A percentile compares a stretch with the other conserved stretches of the same genome.
Evolutionary conservation across 2,888 invertebrate genomes (phyloP).

Genomic region (Sialis lutaria): DNA sequence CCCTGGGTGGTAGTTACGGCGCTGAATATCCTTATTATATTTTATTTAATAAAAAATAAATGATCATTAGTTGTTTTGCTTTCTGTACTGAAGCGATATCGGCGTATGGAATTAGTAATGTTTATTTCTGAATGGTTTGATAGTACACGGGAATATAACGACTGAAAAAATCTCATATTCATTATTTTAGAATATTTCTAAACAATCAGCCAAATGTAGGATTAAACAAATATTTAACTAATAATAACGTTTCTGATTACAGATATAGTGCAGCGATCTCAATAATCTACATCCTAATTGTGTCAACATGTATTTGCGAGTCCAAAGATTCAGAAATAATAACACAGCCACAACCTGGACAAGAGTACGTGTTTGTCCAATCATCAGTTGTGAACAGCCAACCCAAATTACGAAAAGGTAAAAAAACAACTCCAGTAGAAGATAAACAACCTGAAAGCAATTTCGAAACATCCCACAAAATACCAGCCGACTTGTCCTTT

Average conservation of each 20-base stretch:
- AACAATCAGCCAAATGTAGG: no score
- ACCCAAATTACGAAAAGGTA: conserved; percentile 21
- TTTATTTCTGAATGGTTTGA: no score
- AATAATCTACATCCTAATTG: conserved; percentile 23
- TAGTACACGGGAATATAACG: no score
- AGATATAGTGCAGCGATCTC: conserved; percentile 33
- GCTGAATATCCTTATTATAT: no score
- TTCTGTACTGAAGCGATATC: no score
- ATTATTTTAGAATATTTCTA: no score
- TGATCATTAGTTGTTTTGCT: no score
- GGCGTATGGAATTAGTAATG: no score
- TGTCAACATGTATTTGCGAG: conserved; percentile 10
- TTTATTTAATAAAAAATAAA: no score
- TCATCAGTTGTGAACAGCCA: conserved; percentile 20
- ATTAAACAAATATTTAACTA: no score
- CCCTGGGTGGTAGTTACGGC: no score
- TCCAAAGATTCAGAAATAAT: conserved; percentile 35
- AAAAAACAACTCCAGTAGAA: conserved; percentile 9
- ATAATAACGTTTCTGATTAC: conserved; percentile 20
- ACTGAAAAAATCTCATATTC: no score
- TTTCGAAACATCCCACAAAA: conserved; percentile 59
- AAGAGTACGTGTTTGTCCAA: conserved; percentile 48
- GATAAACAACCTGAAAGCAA: conserved; percentile 15
- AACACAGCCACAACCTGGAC: conserved; percentile 43
- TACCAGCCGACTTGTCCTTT: conserved; percentile 25